Conservation (phyloP, 2,888 invertebrate species). For the Agriotes lineatus region DNA sequence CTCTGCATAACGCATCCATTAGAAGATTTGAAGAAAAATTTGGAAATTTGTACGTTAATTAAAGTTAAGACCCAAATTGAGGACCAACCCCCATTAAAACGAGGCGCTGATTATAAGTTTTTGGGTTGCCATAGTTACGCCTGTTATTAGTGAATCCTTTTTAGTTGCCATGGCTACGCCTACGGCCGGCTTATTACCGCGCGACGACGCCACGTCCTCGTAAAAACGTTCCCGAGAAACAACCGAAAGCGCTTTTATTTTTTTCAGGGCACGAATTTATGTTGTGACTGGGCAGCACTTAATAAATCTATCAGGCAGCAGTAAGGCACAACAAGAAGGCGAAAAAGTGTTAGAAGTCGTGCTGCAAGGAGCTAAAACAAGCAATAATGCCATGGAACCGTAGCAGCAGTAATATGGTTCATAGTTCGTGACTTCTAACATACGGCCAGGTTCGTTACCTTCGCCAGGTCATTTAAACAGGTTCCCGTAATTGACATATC, state of each 20-base stretch:
- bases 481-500: conserved; percentile 62
- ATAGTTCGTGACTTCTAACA: conserved; percentile 56
- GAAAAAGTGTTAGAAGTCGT: conserved; percentile 42
- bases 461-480: conserved; percentile 57
- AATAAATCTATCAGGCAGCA: conserved; percentile 25
- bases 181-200: background rate
- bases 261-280: conserved; percentile 18
- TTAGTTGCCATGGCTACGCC: conserved; percentile 2
- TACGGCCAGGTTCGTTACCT: conserved; percentile 52
- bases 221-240: conserved; percentile 14
- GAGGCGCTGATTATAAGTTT: too few relatives aligned
- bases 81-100: too few relatives aligned
- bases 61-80: too few relatives aligned
- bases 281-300: conserved; percentile 27
- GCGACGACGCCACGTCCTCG: background rate
- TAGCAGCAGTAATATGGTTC: conserved; percentile 52
- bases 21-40: too few relatives aligned
- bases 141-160: too few relatives aligned
- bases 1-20: too few relatives aligned
- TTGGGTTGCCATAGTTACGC: too few relatives aligned
- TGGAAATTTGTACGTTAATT: too few relatives aligned
- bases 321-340: conserved; percentile 27
- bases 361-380: conserved; percentile 43
- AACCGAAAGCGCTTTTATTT: background rate
- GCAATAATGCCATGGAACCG: conserved; percentile 42